Evolutionary conservation across 2,888 invertebrate genomes (phyloP), one percentile per base, ranked within the genome.

Genomic region (Melipona beecheii): DNA sequence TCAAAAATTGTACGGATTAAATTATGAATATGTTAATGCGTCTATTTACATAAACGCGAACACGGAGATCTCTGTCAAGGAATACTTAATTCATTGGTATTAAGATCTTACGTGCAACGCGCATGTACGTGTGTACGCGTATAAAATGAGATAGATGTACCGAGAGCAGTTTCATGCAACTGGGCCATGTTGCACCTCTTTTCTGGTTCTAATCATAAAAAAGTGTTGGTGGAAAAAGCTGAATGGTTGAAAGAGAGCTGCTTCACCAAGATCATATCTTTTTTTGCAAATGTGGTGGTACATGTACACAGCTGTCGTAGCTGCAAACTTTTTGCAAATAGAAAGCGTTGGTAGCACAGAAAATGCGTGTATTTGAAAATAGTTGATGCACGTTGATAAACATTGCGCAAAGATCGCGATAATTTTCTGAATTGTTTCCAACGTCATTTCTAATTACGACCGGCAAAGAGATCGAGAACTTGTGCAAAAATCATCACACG

Each of bases 241-340:
- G 56, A 58, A 58, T 58, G n/a, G 56, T 58, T 24, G 31, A 54
- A 70, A 70, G 31, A 70, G 31, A 31, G 49, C 52, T 58, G 15
- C 56, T 5, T 58, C n/a, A 21, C n/a, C 56, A 58, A 58, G 56
- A 58, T 24, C 56, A n/a, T 58, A 58, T 58, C 56, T n/a, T 58
- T 58, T 58, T 58, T 15, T n/a, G 56, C 5, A 58, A 58, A n/a
- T n/a, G 56, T 58, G 5, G 56, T 24, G 4, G 56, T n/a, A n/a
- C 2, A 5, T n/a, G n/a, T 15, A 15, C 13, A 5, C 43, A 43
- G 43, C 11, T 58, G 15, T 15, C 4, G 5, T 15, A n/a, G 56
- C n/a, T 56, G 5, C 56, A n/a, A n/a, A 56, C n/a, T 15, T 56
- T 56, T n/a, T 56, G n/a, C 5, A n/a, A 5, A 56, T 2, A 58